Evolutionary conservation across 2,797 vertebrate species (phyloP).

Genomic region (Girardinus metallicus): DNA sequence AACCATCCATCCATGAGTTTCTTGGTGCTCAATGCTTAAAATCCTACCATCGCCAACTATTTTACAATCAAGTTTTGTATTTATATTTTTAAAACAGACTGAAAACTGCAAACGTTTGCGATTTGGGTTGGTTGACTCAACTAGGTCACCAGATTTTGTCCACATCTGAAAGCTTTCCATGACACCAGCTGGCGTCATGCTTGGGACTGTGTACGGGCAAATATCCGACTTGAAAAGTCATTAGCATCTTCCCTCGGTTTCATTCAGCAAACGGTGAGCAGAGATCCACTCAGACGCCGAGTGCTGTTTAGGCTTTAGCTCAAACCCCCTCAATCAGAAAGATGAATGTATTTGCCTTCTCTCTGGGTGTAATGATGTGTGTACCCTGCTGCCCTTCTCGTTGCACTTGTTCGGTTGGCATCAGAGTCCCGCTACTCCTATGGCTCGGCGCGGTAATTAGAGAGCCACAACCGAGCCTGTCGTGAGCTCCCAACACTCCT

Average conservation of each 20-base stretch:
- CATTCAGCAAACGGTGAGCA: slow-evolving; percentile 8
- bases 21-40: background rate
- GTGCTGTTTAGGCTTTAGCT: slow-evolving; percentile 60
- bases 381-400: slow-evolving; percentile 74
- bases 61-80: background rate
- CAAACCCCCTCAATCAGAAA: slow-evolving; percentile 70
- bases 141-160: background rate
- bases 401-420: slow-evolving; percentile 72
- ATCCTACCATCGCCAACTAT: background rate
- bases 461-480: slow-evolving; percentile 63
- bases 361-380: slow-evolving; percentile 82
- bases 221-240: background rate
- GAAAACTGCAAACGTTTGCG: background rate
- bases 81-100: background rate
- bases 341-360: slow-evolving; percentile 77
- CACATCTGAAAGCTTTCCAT: background rate
- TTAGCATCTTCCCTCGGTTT: slow-evolving; percentile 7
- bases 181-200: background rate
- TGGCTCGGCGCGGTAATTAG: slow-evolving; percentile 76
- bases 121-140: background rate
- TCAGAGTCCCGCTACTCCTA: slow-evolving; percentile 72
- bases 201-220: background rate
- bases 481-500: slow-evolving; percentile 64
- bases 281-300: slow-evolving; percentile 19
- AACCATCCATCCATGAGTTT: background rate